These are phyloP conservation scores for Steinernema feltiae DNA, from an alignment of 1,140 invertebrate genomes.

Conservation along the genomic window DNA sequence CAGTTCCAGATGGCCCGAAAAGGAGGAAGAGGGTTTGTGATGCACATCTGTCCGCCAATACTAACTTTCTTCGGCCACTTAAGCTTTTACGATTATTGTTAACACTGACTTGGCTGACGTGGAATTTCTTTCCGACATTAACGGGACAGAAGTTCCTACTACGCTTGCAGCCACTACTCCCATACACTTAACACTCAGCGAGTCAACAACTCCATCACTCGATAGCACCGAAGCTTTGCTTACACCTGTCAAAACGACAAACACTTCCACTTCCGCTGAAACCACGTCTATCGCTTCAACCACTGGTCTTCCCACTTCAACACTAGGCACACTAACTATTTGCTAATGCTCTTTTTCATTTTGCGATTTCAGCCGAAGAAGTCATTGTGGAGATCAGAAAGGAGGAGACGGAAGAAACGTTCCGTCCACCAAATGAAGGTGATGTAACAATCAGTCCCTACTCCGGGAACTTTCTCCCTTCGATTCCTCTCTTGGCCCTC, in stretches of 20 bases:
- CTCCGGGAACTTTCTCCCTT: background rate
- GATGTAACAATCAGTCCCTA: constrained; percentile 1
- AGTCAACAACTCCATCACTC: background rate
- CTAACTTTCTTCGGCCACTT: background rate
- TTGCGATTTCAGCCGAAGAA: constrained; percentile 18
- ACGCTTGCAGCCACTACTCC: background rate
- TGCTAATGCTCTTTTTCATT: background rate
- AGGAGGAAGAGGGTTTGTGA: constrained; percentile 10
- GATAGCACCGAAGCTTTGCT: constrained; percentile 11
- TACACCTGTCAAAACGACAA: background rate
- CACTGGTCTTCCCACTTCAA: background rate
- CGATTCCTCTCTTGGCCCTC: background rate
- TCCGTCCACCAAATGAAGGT: background rate
- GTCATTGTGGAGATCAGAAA: constrained; percentile 20
- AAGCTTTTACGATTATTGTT: constrained; percentile 18
- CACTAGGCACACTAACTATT: constrained; percentile 15
- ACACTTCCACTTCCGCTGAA: background rate
- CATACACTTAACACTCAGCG: background rate
- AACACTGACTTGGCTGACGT: background rate
- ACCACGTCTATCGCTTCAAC: constrained; percentile 14
- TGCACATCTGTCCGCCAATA: background rate
- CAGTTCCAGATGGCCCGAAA: constrained; percentile 5
- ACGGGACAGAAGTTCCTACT: background rate
- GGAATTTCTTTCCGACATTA: background rate
- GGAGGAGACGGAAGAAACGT: constrained; percentile 15